Conservation (phyloP, 2,888 invertebrate species). For the Nymphalis c-album region DNA sequence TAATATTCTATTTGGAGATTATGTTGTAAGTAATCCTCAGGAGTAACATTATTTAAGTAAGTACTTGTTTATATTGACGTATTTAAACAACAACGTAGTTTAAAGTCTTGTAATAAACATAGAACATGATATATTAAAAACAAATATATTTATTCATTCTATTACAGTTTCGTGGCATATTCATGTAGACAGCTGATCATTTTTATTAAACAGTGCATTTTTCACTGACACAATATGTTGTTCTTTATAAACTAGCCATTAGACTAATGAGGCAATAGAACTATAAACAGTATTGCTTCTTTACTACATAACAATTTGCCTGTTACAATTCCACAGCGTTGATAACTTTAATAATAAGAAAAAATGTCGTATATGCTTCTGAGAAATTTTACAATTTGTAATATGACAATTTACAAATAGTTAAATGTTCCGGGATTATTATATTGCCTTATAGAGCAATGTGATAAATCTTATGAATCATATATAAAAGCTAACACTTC, state of each 20-base stretch:
- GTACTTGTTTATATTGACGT: neutral
- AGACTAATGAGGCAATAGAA: too few species aligned
- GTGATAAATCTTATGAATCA: constrained; percentile 20
- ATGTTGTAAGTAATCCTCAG: constrained; percentile 1
- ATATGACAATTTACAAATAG: neutral
- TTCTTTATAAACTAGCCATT: too few species aligned
- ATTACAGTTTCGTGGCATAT: too few species aligned
- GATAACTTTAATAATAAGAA: too few species aligned
- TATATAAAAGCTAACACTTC: constrained; percentile 4
- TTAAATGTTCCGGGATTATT: constrained; percentile 4
- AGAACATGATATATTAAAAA: neutral
- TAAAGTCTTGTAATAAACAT: neutral
- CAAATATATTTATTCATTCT: too few species aligned
- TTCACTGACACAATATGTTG: too few species aligned
- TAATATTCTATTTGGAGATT: neutral
- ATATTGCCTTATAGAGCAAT: constrained; percentile 5
- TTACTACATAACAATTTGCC: too few species aligned
- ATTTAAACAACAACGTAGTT: too few species aligned
- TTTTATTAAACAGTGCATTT: too few species aligned
- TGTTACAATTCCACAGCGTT: too few species aligned
- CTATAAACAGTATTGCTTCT: too few species aligned
- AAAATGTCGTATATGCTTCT: neutral
- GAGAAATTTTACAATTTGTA: neutral
- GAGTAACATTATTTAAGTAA: neutral
- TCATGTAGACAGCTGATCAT: too few species aligned